Base-by-base conservation (phyloP, 2,113 vertebrate genomes). In the Ictidomys tridecemlineatus region DNA sequence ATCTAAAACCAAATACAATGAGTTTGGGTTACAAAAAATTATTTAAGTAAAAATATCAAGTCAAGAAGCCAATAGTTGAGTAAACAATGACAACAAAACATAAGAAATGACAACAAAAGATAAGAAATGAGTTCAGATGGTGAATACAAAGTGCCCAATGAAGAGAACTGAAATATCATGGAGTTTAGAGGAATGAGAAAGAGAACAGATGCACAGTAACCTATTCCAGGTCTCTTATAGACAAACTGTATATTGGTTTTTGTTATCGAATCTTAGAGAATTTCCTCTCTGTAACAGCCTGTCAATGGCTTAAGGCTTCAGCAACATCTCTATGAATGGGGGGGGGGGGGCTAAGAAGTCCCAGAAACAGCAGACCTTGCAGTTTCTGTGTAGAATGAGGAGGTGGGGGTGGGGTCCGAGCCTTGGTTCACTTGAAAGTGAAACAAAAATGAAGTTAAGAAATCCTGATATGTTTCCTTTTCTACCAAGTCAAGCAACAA, bases 391-490 rank as follows among this genome's bases (percentile, higher is more conserved):
- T 39, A 45, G 67, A 30, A 63, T 30, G 9, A 42, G 61, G 26
- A 69, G 2, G 34, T 65, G 39, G 37, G 34, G 24, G 2, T 3
- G 39, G 45, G 10, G 7, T 26, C 37, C 17, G 30, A 51, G 30
- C 10, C 61, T 63, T 28, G 61, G 9, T 63, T 63, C 39, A 17
- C 17, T 95, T 92, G 56, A 91, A 82, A 93, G 65, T 5, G 8
- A 93, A 95, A 89, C 63, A 69, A 58, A 93, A 85, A 86, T 20
- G 17, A 95, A 95, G 51, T 74, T 30, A 70, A 77, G 39, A 96
- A 53, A 34, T 85, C 26, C 32, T 5, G 2, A 4, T 72, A 37
- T 70, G 37, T 74, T 88, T 97, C 63, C 72, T 95, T 94, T 95
- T 80, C 61, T 77, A 72, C 56, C 51, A 92, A 61, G 70, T 32